Conservation (phyloP, 1,140 invertebrate species). For the Panagrolaimus sp. region DNA sequence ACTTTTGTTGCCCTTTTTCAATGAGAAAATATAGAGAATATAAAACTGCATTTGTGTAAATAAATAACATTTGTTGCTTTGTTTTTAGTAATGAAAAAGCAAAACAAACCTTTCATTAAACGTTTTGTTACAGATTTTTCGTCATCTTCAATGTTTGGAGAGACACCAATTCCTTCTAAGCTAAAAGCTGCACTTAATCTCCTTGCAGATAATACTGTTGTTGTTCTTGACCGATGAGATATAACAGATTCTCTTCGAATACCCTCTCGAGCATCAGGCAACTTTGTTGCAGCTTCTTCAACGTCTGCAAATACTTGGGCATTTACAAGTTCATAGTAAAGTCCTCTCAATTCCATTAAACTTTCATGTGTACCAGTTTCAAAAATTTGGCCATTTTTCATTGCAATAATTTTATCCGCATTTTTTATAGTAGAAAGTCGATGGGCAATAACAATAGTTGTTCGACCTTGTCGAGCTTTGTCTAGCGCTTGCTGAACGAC, state of each 20-base stretch:
- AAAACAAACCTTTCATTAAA: conserved; percentile 20
- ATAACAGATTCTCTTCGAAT: background rate
- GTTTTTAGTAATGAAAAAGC: no score
- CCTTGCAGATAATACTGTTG: background rate
- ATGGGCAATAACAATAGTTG: conserved; percentile 74
- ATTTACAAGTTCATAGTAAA: conserved; percentile 63
- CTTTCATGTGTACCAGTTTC: conserved; percentile 60
- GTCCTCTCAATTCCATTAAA: conserved; percentile 60
- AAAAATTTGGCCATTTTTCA: conserved; percentile 28
- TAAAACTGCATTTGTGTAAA: no score
- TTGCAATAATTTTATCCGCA: conserved; percentile 64
- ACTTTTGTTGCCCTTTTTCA: no score
- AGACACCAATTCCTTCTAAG: background rate
- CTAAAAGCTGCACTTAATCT: background rate
- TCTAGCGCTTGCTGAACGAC: conserved; percentile 56
- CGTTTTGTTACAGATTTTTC: conserved; percentile 20
- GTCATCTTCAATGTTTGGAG: background rate
- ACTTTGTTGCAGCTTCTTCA: background rate
- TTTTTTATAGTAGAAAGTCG: conserved; percentile 69
- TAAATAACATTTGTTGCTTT: no score
- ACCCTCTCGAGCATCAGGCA: no score
- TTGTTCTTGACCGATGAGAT: background rate
- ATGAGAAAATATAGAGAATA: no score
- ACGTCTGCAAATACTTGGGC: conserved; percentile 59
- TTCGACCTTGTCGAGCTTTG: conserved; percentile 59